A percentile compares a stretch with the other conserved stretches of the same genome.
Evolutionary conservation across 2,888 invertebrate species (phyloP).

Genomic region (Pollenia angustigena): DNA sequence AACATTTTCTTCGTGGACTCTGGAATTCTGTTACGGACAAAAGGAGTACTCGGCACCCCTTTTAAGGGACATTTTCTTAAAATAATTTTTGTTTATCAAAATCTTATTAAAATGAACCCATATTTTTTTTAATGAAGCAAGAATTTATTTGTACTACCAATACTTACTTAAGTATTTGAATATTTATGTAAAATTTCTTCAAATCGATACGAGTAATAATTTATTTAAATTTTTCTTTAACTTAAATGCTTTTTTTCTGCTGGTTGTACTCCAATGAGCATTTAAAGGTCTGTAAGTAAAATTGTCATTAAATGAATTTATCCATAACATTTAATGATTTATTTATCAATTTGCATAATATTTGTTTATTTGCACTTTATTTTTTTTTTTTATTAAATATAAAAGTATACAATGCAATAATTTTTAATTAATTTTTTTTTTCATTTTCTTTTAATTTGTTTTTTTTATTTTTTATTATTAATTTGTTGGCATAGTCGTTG

Average conservation of each 20-base stretch:
- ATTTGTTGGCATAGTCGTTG: not conserved
- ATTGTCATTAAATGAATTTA: conserved; percentile 73
- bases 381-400: not conserved
- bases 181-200: conserved; percentile 28
- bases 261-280: conserved; percentile 28
- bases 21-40: no score
- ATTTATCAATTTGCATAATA: conserved; percentile 74
- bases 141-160: not conserved
- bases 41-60: no score
- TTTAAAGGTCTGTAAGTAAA: conserved; percentile 66
- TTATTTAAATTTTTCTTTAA: conserved; percentile 27
- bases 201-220: conserved; percentile 4
- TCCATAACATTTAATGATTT: conserved; percentile 73
- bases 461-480: conserved; percentile 23
- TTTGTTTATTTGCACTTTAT: conserved; percentile 62
- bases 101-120: no score
- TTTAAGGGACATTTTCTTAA: no score
- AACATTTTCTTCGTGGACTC: no score
- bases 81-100: no score
- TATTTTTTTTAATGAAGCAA: no score
- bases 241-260: not conserved
- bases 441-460: not conserved
- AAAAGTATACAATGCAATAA: conserved; percentile 22
- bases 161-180: conserved; percentile 7
- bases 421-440: conserved; percentile 29